phyloP scores from a whole-genome alignment of 2,797 vertebrate species.

The Cyclura pinguis region DNA sequence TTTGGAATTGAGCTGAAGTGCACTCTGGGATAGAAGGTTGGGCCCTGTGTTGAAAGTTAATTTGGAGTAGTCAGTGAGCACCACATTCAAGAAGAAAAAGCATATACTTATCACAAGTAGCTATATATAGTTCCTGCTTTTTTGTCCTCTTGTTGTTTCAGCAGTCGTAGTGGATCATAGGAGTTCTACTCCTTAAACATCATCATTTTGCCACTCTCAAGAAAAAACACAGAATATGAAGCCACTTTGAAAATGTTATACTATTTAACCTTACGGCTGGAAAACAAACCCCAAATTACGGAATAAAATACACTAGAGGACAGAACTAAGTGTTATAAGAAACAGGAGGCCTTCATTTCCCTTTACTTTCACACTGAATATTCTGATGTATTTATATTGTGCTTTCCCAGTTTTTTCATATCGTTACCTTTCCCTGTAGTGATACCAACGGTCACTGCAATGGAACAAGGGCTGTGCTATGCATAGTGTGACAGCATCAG shows the following conservation, averaged over 20 bases:
- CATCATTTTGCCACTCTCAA: slow-evolving; percentile 21
- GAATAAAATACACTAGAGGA: background rate
- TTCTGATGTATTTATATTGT: background rate
- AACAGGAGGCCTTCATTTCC: background rate
- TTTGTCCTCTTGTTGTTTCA: slow-evolving; percentile 70
- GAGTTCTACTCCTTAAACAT: slow-evolving; percentile 31
- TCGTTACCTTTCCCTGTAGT: background rate
- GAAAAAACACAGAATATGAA: slow-evolving; percentile 40
- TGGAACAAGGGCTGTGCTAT: too few species aligned
- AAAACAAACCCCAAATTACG: background rate
- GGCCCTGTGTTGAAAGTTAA: slow-evolving; percentile 86
- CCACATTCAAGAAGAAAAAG: slow-evolving; percentile 82
- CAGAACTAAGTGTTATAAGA: background rate
- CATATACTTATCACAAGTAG: slow-evolving; percentile 84
- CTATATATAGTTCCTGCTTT: slow-evolving; percentile 63
- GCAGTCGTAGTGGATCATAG: slow-evolving; percentile 55
- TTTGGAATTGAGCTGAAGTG: slow-evolving; percentile 98
- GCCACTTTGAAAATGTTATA: slow-evolving; percentile 37
- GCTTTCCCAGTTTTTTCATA: background rate
- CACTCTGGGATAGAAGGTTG: slow-evolving; percentile 96
- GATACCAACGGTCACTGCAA: background rate
- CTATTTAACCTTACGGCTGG: background rate
- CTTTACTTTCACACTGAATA: background rate
- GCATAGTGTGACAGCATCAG: background rate
- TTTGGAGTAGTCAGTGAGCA: slow-evolving; percentile 88